Evolutionary conservation across 2,888 invertebrate species (phyloP), one percentile per base, ranked within the genome.

Genomic region (Caenorhabditis sp.): DNA sequence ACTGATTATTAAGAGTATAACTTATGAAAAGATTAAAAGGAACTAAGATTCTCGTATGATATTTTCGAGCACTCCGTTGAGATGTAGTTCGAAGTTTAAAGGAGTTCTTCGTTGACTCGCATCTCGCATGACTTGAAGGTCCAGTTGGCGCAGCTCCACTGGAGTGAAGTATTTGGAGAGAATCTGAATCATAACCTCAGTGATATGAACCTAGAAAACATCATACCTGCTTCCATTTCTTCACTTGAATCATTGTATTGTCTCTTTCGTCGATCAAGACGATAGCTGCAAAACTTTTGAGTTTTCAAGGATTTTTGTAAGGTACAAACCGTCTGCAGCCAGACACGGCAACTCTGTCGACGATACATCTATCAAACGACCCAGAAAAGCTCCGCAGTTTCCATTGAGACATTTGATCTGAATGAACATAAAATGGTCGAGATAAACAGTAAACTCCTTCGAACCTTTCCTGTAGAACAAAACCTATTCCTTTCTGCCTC

Each of bases 91-190:
- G 26, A 63, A 77, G 12, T 44, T 47, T 2, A 44, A 0, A 5
- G 49, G 16, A n/a, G 22, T 7, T 12, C 76, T 35, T 6, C 35
- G 4, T 8, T 24, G 26, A 16, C 31, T 51, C 6, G 81, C 77
- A 35, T 59, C 75, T 47, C 47, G 58, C 86, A 86, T 86, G 16
- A 4, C 49, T 41, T 79, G 66, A 51, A 80, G 35, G 24, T 86
- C 86, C 24, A 84, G 31, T 10, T 41, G 38, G 24, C 84, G 64
- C 1, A 86, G 4, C 8, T 14, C n/a, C 0, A n/a, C 14, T 2
- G 86, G 84, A 6, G 80, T 84, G 63, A 86, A 86, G 51, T 74
- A 69, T 8, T 75, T 66, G 7, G 31, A 14, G 22, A 77, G 49
- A 22, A 85, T 75, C 82, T 85, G 74, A 41, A 74, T 61, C 26